Percentiles rank a stretch among this genome's conserved stretches.
Evolutionary conservation across 2,113 vertebrate genomes (phyloP).

Genomic region (Oreamnos americanus): DNA sequence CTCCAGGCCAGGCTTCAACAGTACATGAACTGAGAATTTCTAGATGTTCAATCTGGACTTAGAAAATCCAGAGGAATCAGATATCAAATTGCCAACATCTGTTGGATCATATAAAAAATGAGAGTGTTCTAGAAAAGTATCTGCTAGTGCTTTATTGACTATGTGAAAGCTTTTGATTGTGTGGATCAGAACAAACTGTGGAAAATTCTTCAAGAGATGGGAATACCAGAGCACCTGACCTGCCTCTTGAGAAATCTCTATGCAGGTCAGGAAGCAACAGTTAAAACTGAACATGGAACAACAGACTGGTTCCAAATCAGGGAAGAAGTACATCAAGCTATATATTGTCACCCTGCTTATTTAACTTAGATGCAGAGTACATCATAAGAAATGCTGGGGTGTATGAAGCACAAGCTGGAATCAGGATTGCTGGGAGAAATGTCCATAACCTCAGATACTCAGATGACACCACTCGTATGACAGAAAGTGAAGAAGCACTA

Average conservation of each 20-base stretch:
- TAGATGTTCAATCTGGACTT: background rate
- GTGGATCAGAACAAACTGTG: background rate
- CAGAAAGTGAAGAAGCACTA: background rate
- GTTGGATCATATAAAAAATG: background rate
- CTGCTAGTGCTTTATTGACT: background rate
- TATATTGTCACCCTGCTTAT: background rate
- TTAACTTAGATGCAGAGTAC: background rate
- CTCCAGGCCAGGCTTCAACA: background rate
- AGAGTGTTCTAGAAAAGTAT: background rate
- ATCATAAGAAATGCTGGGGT: background rate
- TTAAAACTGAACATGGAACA: background rate
- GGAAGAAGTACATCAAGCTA: background rate
- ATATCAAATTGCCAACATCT: background rate
- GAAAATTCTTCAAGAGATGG: background rate
- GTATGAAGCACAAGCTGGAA: background rate
- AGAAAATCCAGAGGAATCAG: background rate
- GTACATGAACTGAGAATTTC: background rate
- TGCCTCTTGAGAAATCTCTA: background rate
- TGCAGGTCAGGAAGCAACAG: background rate
- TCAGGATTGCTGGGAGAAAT: background rate
- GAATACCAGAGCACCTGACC: background rate
- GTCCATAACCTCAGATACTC: background rate
- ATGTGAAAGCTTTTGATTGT: background rate
- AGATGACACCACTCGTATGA: background rate
- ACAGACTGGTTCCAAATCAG: background rate